Evolutionary conservation across 2,888 invertebrate genomes (phyloP).

Genomic region (Automeris io): DNA sequence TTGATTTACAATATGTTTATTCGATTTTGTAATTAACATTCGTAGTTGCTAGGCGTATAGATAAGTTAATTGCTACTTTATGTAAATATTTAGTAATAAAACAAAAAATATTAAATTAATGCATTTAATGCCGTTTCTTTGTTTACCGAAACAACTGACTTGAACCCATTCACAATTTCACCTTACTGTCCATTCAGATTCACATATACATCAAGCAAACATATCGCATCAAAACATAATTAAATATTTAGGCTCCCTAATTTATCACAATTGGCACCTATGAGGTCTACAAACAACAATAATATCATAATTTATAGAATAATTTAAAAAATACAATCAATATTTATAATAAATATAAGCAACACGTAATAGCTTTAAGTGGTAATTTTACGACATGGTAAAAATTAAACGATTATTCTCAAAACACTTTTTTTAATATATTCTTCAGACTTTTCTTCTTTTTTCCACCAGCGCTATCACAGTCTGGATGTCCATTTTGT

Average conservation of each 20-base stretch:
- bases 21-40: too few species aligned
- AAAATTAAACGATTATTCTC: constrained; percentile 29
- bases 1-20: too few species aligned
- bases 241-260: constrained; percentile 64
- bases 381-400: constrained; percentile 21
- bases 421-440: constrained; percentile 88
- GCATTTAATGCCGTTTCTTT: constrained; percentile 73
- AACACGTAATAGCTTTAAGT: constrained; percentile 30
- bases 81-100: constrained; percentile 33
- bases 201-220: constrained; percentile 29
- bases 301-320: constrained; percentile 37
- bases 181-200: constrained; percentile 30
- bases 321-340: constrained; percentile 43
- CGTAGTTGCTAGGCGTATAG: too few species aligned
- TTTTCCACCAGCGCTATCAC: constrained; percentile 52
- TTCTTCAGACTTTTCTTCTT: constrained; percentile 84
- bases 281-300: constrained; percentile 56
- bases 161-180: constrained; percentile 27
- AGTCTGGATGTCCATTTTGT: constrained; percentile 49
- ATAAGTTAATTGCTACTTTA: too few species aligned
- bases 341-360: constrained; percentile 64
- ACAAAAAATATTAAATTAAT: constrained; percentile 45
- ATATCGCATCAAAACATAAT: constrained; percentile 40
- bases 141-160: constrained; percentile 46
- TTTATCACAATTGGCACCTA: constrained; percentile 76